A percentile compares a stretch with the other conserved stretches of the same genome.
Conservation (phyloP, 2,113 vertebrate genomes). For the Coptodon bakossiorum region DNA sequence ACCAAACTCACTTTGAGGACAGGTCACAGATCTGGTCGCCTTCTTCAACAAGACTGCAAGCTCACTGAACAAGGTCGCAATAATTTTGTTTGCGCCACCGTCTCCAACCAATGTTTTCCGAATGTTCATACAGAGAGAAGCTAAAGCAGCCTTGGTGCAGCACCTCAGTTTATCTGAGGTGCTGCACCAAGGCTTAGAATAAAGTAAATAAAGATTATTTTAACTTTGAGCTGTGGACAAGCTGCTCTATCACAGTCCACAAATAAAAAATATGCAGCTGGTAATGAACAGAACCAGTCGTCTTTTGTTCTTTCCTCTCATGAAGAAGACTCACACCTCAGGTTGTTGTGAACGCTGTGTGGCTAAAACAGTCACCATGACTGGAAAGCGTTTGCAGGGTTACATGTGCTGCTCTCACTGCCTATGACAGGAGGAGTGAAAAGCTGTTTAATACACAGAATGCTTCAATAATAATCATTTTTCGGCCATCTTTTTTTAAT, state of each 20-base stretch:
- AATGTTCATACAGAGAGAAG: not conserved
- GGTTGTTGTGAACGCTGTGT: not conserved
- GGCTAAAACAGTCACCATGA: not conserved
- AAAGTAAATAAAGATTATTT: not conserved
- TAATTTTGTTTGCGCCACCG: not conserved
- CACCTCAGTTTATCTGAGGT: not conserved
- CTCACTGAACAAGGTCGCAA: not conserved
- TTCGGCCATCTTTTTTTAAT: not conserved
- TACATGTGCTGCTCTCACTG: not conserved
- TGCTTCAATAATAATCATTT: not conserved
- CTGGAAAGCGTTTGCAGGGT: not conserved
- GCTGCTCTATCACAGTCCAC: not conserved
- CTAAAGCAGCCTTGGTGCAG: not conserved
- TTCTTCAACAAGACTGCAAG: not conserved
- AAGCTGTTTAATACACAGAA: not conserved
- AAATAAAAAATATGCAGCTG: not conserved
- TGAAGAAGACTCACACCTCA: not conserved
- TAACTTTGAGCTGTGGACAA: not conserved
- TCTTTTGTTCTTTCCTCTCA: not conserved
- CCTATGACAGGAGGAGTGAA: fast-evolving
- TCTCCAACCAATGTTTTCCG: not conserved
- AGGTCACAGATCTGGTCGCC: not conserved
- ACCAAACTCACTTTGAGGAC: not conserved
- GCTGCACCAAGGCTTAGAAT: not conserved
- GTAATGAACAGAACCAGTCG: not conserved